Evolutionary conservation across 2,797 vertebrate genomes (phyloP).

Genomic region (Tadarida brasiliensis): DNA sequence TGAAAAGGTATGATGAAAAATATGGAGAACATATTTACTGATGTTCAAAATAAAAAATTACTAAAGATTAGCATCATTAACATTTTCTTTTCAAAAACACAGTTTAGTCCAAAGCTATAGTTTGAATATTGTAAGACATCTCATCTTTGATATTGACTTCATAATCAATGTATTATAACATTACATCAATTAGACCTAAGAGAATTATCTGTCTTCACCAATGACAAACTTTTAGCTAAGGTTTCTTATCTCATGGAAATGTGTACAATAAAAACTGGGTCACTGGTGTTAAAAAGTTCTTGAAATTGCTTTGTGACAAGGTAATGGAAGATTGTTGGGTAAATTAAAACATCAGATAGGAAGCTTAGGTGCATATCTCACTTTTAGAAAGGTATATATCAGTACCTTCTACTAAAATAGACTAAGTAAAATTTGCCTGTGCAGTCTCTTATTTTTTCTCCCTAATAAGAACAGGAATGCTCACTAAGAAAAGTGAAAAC

Average conservation of each 20-base stretch:
- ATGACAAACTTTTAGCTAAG: neutral
- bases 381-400: neutral
- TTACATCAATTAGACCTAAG: neutral
- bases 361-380: neutral
- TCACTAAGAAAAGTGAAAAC: neutral
- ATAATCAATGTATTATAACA: neutral
- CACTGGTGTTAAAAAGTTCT: neutral
- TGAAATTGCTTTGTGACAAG: neutral
- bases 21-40: neutral
- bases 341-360: neutral
- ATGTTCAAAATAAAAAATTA: neutral
- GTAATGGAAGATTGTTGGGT: neutral
- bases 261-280: neutral
- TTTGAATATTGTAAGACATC: conserved; percentile 34
- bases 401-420: neutral
- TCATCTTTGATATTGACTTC: neutral
- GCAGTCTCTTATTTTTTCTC: neutral
- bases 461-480: neutral
- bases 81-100: neutral
- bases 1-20: neutral
- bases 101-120: neutral
- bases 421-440: neutral
- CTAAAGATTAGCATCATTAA: neutral
- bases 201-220: neutral
- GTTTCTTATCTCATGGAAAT: neutral